A percentile compares a stretch with the other conserved stretches of the same genome.
Conservation (phyloP, 2,113 vertebrate species). For the Formicarius rufipectus region DNA sequence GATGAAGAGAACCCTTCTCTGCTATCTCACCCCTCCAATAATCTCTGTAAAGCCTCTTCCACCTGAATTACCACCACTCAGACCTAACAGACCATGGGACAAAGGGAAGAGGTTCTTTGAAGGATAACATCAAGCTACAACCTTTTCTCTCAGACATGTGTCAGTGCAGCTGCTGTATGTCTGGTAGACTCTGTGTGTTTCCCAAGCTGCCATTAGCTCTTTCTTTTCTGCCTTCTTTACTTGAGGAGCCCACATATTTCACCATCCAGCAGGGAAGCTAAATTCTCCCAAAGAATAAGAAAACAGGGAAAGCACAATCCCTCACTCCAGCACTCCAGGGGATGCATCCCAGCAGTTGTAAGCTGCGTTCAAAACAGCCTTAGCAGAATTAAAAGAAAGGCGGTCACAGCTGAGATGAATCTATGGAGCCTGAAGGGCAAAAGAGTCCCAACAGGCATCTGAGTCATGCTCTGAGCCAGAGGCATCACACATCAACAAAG, state of each 20-base stretch:
- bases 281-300: not conserved
- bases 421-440: not conserved
- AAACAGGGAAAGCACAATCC: not conserved
- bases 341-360: not conserved
- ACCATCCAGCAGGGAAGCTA: not conserved
- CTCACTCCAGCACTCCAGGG: not conserved
- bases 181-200: not conserved
- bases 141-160: not conserved
- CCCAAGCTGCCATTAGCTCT: not conserved
- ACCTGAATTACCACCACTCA: not conserved
- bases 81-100: not conserved
- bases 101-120: not conserved
- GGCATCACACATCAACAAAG: not conserved
- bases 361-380: not conserved
- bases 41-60: not conserved
- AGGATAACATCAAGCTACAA: not conserved
- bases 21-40: not conserved
- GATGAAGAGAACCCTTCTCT: not conserved
- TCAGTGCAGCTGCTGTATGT: not conserved
- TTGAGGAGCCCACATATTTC: not conserved
- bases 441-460: not conserved
- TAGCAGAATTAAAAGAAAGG: not conserved
- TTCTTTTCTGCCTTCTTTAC: not conserved
- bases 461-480: not conserved
- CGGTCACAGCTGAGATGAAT: accelerated